These are phyloP conservation scores for Sinelater perroti DNA, from an alignment of 2,888 invertebrate species.

Conservation along the genomic window DNA sequence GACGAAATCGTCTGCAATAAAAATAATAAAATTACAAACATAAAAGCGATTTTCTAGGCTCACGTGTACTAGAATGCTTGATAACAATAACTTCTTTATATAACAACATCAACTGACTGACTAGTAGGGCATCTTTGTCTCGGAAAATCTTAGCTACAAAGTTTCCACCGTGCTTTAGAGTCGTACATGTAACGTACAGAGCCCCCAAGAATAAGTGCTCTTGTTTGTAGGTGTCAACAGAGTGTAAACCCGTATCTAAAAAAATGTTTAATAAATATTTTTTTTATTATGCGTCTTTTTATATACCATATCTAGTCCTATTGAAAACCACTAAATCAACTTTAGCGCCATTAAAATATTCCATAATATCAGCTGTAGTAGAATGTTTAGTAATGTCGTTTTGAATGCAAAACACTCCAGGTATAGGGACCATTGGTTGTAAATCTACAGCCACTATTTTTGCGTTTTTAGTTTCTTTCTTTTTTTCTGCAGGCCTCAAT, in stretches of 20 bases:
- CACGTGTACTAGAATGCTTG: conserved; percentile 95
- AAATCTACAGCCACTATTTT: conserved; percentile 98
- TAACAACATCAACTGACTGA: conserved; percentile 89
- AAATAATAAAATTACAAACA: neutral
- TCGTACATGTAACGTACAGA: conserved; percentile 93
- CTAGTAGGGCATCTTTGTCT: conserved; percentile 89
- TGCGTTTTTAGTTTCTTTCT: conserved; percentile 60
- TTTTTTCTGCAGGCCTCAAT: conserved; percentile 59
- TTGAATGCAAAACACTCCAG: conserved; percentile 94
- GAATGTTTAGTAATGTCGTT: conserved; percentile 96
- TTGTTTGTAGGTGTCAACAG: conserved; percentile 98
- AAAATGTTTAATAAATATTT: no score
- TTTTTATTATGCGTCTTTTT: no score
- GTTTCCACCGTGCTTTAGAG: conserved; percentile 85
- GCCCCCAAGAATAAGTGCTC: conserved; percentile 95
- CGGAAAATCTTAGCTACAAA: conserved; percentile 99
- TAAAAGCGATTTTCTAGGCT: conserved; percentile 52
- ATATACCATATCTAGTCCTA: conserved; percentile 79
- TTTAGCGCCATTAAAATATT: conserved; percentile 86
- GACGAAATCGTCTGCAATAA: no score
- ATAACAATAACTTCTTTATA: conserved; percentile 89
- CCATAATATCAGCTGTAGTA: conserved; percentile 90
- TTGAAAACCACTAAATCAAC: conserved; percentile 98
- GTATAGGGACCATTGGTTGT: conserved; percentile 96
- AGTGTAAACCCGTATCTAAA: conserved; percentile 97